Conservation (phyloP, 2,888 invertebrate species). For the Drosophila ezoana region DNA sequence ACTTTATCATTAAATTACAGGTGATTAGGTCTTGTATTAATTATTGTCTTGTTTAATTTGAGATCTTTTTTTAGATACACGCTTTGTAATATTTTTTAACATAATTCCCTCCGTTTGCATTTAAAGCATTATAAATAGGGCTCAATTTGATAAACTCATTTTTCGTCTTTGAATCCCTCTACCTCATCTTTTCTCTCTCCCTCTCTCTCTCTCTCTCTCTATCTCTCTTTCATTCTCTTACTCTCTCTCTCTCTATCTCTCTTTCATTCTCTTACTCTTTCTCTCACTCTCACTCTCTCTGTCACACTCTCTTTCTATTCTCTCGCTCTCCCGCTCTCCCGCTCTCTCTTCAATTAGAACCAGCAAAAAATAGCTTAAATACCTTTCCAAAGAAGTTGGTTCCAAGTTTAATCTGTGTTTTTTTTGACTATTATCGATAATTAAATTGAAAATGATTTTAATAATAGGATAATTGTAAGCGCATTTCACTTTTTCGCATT, state of each 20-base stretch:
- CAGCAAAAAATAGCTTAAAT: slow-evolving; percentile 5
- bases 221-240: background rate
- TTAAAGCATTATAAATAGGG: background rate
- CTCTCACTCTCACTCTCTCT: background rate
- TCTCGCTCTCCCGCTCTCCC: no score
- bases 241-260: background rate
- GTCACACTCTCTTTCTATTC: background rate
- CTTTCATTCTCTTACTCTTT: no score
- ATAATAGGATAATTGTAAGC: slow-evolving; percentile 49
- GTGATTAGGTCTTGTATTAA: no score
- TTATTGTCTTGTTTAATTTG: no score
- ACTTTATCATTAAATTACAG: no score
- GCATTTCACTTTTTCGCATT: slow-evolving; percentile 72
- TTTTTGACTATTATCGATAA: slow-evolving; percentile 34
- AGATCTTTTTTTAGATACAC: background rate
- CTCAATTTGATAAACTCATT: background rate
- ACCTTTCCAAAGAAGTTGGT: background rate
- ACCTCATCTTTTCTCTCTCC: background rate
- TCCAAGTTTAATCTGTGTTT: background rate
- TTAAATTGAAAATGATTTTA: slow-evolving; percentile 49
- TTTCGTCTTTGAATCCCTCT: background rate
- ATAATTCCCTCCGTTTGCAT: slow-evolving; percentile 1
- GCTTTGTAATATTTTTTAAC: background rate
- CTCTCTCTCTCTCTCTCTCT: no score
- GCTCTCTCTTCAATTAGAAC: slow-evolving; percentile 12